A percentile compares a stretch with the other conserved stretches of the same genome.
phyloP scores from a whole-genome alignment of 2,797 vertebrate species.

The Babyrousa celebensis region DNA sequence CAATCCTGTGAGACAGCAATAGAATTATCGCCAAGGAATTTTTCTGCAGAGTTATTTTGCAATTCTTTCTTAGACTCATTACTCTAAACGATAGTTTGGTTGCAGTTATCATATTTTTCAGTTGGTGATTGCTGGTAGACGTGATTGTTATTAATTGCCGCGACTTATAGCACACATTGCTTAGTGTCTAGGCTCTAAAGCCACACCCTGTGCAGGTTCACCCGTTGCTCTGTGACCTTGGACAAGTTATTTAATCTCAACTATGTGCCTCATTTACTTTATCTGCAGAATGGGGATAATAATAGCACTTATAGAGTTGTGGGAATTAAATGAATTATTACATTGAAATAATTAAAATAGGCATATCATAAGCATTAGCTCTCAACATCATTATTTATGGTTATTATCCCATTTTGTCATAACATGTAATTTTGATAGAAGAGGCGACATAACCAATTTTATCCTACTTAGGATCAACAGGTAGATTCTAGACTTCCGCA shows the following conservation, averaged over 20 bases:
- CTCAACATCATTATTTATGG: conserved; percentile 4
- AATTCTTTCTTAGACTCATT: background rate
- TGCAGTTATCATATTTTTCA: background rate
- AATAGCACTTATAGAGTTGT: background rate
- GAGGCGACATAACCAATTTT: background rate
- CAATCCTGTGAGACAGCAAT: background rate
- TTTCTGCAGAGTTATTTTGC: background rate
- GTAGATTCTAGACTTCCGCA: background rate
- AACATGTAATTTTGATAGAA: background rate
- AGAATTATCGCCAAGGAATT: background rate
- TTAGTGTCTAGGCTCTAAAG: background rate
- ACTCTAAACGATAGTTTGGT: background rate
- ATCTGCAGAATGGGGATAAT: background rate
- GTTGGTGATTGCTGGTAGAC: background rate
- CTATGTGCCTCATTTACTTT: background rate
- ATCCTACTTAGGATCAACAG: background rate
- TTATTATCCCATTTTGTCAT: background rate
- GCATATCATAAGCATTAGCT: background rate
- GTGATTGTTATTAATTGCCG: background rate
- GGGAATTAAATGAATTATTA: conserved; percentile 10
- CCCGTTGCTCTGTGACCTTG: background rate
- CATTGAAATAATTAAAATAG: conserved; percentile 53
- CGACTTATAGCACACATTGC: background rate
- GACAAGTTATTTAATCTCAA: background rate
- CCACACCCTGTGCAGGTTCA: background rate